phyloP scores from a whole-genome alignment of 2,113 vertebrate genomes.

The Oriolus oriolus region DNA sequence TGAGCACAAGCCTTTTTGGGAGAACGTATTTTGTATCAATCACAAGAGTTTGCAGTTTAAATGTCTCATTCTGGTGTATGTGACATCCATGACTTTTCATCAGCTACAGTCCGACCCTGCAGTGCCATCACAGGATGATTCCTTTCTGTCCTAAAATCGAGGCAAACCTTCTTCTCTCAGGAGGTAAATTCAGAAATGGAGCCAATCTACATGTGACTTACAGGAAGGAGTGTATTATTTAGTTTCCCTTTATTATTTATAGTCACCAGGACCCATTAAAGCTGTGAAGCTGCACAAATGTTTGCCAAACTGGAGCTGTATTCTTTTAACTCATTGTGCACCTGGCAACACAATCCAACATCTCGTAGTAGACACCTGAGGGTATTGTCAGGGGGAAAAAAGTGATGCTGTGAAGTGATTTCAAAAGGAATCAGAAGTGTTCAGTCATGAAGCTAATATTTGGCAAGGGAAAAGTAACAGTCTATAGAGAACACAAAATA shows the following conservation, averaged over 20 bases:
- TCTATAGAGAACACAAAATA: not conserved
- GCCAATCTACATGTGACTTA: not conserved
- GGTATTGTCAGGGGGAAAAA: not conserved
- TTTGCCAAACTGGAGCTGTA: not conserved
- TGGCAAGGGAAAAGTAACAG: not conserved
- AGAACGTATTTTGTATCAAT: not conserved
- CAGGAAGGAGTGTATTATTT: not conserved
- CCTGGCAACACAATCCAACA: not conserved
- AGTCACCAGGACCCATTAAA: not conserved
- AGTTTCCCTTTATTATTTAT: not conserved
- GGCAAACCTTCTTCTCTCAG: not conserved
- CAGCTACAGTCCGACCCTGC: not conserved
- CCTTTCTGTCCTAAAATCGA: not conserved
- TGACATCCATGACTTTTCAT: not conserved
- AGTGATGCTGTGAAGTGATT: not conserved
- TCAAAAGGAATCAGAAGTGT: not conserved
- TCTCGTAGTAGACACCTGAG: not conserved
- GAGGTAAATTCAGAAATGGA: not conserved
- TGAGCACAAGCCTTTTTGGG: not conserved
- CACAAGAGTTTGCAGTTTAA: not conserved
- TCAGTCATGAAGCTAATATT: slow-evolving; percentile 24
- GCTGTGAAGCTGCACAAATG: not conserved
- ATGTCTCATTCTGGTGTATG: not conserved
- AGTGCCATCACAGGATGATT: not conserved
- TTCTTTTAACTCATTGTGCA: not conserved